Evolutionary conservation across 2,113 vertebrate species (phyloP), one percentile per base, ranked within the genome.

Genomic region (Bujurquina vittata): DNA sequence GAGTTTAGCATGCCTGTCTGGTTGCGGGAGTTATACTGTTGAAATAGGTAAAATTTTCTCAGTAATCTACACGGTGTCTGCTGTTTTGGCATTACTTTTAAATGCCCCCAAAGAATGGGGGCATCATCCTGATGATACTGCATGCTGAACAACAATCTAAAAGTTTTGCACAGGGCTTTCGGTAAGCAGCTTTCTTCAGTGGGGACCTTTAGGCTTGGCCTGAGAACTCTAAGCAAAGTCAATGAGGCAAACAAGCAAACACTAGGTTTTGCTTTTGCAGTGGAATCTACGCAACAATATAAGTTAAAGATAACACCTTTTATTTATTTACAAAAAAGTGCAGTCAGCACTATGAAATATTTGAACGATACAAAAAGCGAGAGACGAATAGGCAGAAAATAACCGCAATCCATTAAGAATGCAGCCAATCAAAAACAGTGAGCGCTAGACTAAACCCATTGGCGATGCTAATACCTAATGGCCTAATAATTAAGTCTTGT

Each of bases 1-100:
- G 10, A 61, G 65, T 69, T 82, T 43, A 33, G 8, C 31, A 12
- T 10, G 79, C 49, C 9, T 54, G 75, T 74, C 72, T 75, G 78
- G 23, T 33, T 80, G 37, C 52, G 65, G 26, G 46, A 73, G 59
- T 10, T 75, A 20, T 46, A 18, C 35, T 2, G 56, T 7, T 75
- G 26, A 73, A 80, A 11, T 40, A 35, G 33, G 57, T 22, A 18
- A 11, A 37, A 61, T 31, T 72, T 72, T 52, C 10, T 52, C 29
- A 31, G 17, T 69, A 69, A 26, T 23, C 65, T 29, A 52, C 40
- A 52, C 49, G 26, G 2, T 31, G 52, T 72, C 46, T 72, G 46
- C 26, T 72, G 31, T 74, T 37, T 56, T 56, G 11, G 52, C 31
- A n/a, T 54, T 52, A 52, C 17, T 52, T 52, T 52, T 26, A 72